Base-by-base conservation (phyloP, 2,797 vertebrate genomes). In the Chromobotia macracanthus region DNA sequence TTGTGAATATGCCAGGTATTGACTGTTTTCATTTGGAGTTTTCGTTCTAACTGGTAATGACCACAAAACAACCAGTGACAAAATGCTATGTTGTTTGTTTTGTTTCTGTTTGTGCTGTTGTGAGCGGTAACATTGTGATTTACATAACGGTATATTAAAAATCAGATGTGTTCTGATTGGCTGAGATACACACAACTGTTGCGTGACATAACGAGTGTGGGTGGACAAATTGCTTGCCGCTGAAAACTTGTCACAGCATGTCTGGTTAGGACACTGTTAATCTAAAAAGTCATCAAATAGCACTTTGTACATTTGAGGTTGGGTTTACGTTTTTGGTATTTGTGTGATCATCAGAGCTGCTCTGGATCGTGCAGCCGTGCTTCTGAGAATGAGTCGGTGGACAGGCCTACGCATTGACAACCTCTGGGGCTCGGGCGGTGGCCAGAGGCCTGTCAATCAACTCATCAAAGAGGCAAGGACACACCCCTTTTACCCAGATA, bases 381-480 rank as follows among this genome's bases (percentile, higher is more conserved):
- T 99, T 84, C 91, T 98, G 85, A 97, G 96, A 81, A 97, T 99
- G 96, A 96, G 92, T 75, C 94, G 93, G 88, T 95, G 94, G 89
- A 94, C 89, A 0, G 95, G 97, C 23, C 94, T 95, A 64, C 96
- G 94, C 77, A 94, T 95, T 18, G 97, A 99, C 79, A 97, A 92
- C 61, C 93, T 96, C 13, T 99, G 98, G 98, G 96, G 97, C 3
- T 86, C 93, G 3, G 98, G 97, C 5, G 98, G 97, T 0, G 97
- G 97, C 16, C 97, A 96, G 89, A 95, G 95, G 83, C 91, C 97
- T n/a, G 96, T 99, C 84, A 95, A 91, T 80, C 96, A 96, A 85
- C 96, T 99, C 85, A 92, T 96, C 81, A 98, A 96, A 93, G 96
- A 98, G 96, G 98, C 97, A 92, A 84, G 65, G 46, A 25, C 70